These are phyloP conservation scores for Rhinoptilus africanus DNA, from an alignment of 2,113 vertebrate species.

Conservation along the genomic window DNA sequence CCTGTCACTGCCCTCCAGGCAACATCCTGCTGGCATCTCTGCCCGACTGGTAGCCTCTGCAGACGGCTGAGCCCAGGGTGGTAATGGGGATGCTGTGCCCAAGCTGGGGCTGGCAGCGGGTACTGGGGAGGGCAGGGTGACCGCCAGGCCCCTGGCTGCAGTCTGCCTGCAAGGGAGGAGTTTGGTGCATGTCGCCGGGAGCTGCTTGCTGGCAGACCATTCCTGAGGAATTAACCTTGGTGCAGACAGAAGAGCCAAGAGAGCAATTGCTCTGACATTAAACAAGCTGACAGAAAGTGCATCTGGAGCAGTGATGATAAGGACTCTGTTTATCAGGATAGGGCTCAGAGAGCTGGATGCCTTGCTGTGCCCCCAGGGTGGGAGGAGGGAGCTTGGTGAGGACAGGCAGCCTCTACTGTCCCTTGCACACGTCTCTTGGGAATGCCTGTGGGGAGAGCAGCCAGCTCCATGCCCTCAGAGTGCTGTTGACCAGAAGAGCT, in stretches of 20 bases:
- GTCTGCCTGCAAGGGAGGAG: not conserved
- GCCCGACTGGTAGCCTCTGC: not conserved
- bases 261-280: not conserved
- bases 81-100: not conserved
- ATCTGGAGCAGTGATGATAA: no score
- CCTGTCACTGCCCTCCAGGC: not conserved
- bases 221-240: not conserved
- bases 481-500: not conserved
- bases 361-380: not conserved
- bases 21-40: not conserved
- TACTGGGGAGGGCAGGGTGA: not conserved
- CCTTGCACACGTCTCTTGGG: not conserved
- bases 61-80: not conserved
- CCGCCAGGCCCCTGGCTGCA: fast-evolving
- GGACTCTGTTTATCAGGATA: not conserved
- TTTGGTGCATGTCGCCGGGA: not conserved
- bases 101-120: not conserved
- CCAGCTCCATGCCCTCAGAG: not conserved
- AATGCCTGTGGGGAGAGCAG: not conserved
- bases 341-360: not conserved
- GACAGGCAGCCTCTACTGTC: not conserved
- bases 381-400: not conserved
- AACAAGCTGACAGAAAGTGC: not conserved
- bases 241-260: not conserved
- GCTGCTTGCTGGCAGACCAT: not conserved